Base-by-base conservation (phyloP, 2,888 invertebrate species). In the Megastigmus dorsalis region DNA sequence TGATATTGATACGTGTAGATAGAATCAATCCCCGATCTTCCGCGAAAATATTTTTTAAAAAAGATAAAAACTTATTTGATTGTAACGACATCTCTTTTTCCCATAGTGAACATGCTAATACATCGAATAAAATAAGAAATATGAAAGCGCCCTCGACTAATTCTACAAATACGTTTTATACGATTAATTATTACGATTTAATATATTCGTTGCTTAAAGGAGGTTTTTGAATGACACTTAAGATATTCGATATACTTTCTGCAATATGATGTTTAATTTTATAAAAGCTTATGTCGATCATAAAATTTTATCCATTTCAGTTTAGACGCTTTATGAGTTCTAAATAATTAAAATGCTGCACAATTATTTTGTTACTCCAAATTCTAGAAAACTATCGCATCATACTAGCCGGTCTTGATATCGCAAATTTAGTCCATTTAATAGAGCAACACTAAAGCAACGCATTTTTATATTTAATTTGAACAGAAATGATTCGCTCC, bases 1-100 rank as follows among this genome's bases (percentile, higher is more conserved):
- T 15, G 20, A 63, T 55, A 28, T 30, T 54, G 45, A n/a, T 55
- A 48, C 13, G 45, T 60, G 38, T 70, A 48, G 50, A 57, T 60
- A 75, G 20, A 38, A 6, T 63, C 36, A 62, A 70, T 75, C 63
- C n/a, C 43, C 43, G 75, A 66, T 75, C 75, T 75, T 75, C 75
- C 75, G 59, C 48, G 38, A 70, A 70, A 65, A 63, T 65, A 60
- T 54, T 52, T 48, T 62, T 69, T 13, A 41, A 57, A 60, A 52
- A 1, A 18, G n/a, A n/a, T n/a, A 36, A 26, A 43, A 41, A 52
- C 36, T 63, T n/a, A n/a, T 74, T 41, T 55, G 15, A 65, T 20
- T 50, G 9, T 3, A 23, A 41, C 4, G 28, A 41, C 10, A 26
- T 67, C 20, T 63, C 38, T 26, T 41, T 7, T 48, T 15, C 20